These are phyloP conservation scores for Chaenodraco wilsoni DNA, from an alignment of 2,797 vertebrate species.

Conservation along the genomic window DNA sequence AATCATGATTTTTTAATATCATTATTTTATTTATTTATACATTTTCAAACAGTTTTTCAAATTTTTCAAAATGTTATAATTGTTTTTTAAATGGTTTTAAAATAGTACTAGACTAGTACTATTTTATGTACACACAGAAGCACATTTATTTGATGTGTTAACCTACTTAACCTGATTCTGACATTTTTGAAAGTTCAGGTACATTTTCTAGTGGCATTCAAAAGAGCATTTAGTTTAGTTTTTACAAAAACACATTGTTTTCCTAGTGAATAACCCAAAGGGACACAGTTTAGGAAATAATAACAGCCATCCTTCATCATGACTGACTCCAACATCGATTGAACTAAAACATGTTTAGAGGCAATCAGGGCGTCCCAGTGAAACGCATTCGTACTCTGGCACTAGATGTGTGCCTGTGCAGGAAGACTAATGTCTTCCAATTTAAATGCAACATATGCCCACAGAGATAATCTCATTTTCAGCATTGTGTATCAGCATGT, in stretches of 20 bases:
- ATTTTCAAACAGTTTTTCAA: too few relatives aligned
- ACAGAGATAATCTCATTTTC: constrained; percentile 27
- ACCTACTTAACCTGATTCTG: too few relatives aligned
- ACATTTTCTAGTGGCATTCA: not conserved
- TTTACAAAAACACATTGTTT: not conserved
- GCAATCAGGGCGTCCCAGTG: constrained; percentile 42
- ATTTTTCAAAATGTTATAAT: too few relatives aligned
- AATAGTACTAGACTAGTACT: too few relatives aligned
- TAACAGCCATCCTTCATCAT: constrained; percentile 17
- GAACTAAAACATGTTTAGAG: constrained; percentile 28
- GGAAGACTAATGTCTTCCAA: constrained; percentile 48
- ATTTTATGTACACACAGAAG: too few relatives aligned
- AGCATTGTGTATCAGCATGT: constrained; percentile 10
- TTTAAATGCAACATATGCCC: constrained; percentile 44
- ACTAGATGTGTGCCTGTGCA: constrained; percentile 13
- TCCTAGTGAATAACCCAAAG: not conserved
- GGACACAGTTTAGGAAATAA: constrained; percentile 15
- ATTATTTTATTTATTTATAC: too few relatives aligned
- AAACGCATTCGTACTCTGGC: constrained; percentile 24
- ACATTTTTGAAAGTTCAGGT: not conserved
- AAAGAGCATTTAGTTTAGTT: not conserved
- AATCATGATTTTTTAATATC: too few relatives aligned
- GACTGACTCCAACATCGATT: constrained; percentile 30
- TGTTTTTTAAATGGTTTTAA: too few relatives aligned
- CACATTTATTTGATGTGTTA: too few relatives aligned